phyloP scores from a whole-genome alignment of 2,888 invertebrate genomes.

The Abrostola tripartita region DNA sequence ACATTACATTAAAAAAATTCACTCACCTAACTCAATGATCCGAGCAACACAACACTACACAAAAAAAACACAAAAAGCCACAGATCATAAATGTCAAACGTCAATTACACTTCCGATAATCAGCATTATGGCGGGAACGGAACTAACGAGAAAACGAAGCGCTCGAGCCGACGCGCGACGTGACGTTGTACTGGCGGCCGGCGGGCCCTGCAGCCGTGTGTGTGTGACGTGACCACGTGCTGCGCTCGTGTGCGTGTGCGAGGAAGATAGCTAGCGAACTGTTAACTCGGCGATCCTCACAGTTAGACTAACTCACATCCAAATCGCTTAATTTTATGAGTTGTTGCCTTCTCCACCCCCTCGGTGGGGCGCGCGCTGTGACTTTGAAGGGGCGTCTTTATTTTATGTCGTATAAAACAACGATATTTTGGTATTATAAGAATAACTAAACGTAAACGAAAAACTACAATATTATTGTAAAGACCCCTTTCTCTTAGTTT shows the following conservation, averaged over 20 bases:
- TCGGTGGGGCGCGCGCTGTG: constrained; percentile 69
- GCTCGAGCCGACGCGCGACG: constrained; percentile 51
- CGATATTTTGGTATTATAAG: neutral
- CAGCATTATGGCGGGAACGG: constrained; percentile 58
- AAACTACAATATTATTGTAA: neutral
- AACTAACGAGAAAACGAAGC: constrained; percentile 51
- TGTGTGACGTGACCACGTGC: constrained; percentile 50
- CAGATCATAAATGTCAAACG: constrained; percentile 59
- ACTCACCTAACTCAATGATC: constrained; percentile 53
- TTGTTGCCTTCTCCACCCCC: constrained; percentile 89
- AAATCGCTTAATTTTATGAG: constrained; percentile 89
- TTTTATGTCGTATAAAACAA: constrained; percentile 12
- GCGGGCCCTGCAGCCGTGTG: constrained; percentile 42
- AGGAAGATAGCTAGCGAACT: constrained; percentile 76
- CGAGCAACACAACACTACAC: constrained; percentile 51
- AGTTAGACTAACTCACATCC: constrained; percentile 88
- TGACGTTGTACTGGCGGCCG: constrained; percentile 58
- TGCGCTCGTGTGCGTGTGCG: constrained; percentile 69
- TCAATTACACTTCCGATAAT: constrained; percentile 60
- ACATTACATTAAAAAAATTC: constrained; percentile 7
- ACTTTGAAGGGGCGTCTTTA: constrained; percentile 69
- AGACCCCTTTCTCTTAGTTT: no score
- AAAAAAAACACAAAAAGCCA: constrained; percentile 53
- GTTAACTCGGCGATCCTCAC: constrained; percentile 87
- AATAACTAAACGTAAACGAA: neutral